Evolutionary conservation across 1,140 invertebrate species (phyloP).

Genomic region (Bombyx mandarina): DNA sequence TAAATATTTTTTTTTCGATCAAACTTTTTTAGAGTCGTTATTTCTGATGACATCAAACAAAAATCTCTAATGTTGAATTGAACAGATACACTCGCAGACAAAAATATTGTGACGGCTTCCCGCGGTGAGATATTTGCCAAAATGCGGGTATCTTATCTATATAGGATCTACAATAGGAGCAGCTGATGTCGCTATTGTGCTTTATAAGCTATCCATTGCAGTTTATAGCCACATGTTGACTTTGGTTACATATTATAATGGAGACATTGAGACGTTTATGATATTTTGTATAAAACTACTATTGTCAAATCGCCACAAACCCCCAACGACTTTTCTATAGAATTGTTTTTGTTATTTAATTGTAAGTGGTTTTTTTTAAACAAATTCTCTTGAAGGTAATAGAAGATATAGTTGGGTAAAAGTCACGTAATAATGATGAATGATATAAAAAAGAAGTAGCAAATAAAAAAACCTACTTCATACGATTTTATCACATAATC

Average conservation of each 20-base stretch:
- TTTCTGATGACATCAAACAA: slow-evolving; percentile 17
- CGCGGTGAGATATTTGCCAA: slow-evolving; percentile 61
- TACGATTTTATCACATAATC: slow-evolving; percentile 5
- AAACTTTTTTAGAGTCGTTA: not conserved
- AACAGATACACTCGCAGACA: slow-evolving; percentile 47
- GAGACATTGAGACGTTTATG: too few species aligned
- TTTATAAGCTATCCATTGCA: slow-evolving; percentile 16
- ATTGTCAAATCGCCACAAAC: too few species aligned
- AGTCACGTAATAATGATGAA: too few species aligned
- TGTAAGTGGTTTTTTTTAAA: too few species aligned
- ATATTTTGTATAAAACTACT: too few species aligned
- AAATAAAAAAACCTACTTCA: not conserved
- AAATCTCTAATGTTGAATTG: slow-evolving; percentile 17
- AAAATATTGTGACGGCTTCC: slow-evolving; percentile 68
- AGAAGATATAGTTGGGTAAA: too few species aligned
- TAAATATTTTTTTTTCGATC: too few species aligned
- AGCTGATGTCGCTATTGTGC: slow-evolving; percentile 26
- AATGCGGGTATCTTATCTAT: slow-evolving; percentile 64
- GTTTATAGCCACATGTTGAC: not conserved
- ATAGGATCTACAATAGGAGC: slow-evolving; percentile 31
- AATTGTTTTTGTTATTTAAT: too few species aligned
- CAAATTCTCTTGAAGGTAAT: too few species aligned
- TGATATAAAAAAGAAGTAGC: not conserved
- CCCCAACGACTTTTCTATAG: too few species aligned
- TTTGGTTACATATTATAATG: not conserved